Conservation (phyloP, 1,140 invertebrate species). For the Microvelia longipes region DNA sequence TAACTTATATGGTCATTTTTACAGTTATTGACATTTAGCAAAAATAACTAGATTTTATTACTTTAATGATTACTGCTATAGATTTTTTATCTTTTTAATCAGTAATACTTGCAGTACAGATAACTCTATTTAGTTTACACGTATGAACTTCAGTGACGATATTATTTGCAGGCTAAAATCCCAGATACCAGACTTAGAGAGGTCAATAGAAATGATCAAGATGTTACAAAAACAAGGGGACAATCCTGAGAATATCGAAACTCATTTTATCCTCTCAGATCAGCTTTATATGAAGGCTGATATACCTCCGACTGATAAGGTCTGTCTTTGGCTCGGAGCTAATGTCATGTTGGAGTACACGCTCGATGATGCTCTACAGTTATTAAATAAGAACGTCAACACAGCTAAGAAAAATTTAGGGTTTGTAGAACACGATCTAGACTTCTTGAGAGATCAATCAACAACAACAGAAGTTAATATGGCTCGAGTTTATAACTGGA, state of each 20-base stretch:
- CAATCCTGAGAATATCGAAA: conserved; percentile 51
- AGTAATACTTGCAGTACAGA: too few relatives aligned
- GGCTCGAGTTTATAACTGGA: conserved; percentile 91
- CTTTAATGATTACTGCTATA: too few relatives aligned
- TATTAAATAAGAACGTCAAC: conserved; percentile 76
- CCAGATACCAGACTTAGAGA: conserved; percentile 85
- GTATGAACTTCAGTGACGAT: not conserved
- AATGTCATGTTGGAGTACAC: conserved; percentile 98
- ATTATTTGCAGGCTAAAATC: conserved; percentile 42
- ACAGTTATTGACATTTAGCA: too few relatives aligned
- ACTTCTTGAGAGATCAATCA: conserved; percentile 88
- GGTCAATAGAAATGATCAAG: conserved; percentile 81
- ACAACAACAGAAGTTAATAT: conserved; percentile 98
- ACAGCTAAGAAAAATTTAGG: conserved; percentile 69
- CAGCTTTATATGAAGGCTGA: conserved; percentile 84
- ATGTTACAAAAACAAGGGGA: conserved; percentile 69
- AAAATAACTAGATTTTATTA: too few relatives aligned
- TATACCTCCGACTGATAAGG: conserved; percentile 78
- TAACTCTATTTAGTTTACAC: too few relatives aligned
- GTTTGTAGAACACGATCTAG: conserved; percentile 79
- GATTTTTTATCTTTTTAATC: too few relatives aligned
- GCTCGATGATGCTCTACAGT: conserved; percentile 73
- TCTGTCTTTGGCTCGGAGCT: conserved; percentile 94
- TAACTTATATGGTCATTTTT: too few relatives aligned
- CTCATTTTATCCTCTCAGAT: conserved; percentile 85